Evolutionary conservation across 2,797 vertebrate genomes (phyloP).

Genomic region (Astyanax mexicanus): DNA sequence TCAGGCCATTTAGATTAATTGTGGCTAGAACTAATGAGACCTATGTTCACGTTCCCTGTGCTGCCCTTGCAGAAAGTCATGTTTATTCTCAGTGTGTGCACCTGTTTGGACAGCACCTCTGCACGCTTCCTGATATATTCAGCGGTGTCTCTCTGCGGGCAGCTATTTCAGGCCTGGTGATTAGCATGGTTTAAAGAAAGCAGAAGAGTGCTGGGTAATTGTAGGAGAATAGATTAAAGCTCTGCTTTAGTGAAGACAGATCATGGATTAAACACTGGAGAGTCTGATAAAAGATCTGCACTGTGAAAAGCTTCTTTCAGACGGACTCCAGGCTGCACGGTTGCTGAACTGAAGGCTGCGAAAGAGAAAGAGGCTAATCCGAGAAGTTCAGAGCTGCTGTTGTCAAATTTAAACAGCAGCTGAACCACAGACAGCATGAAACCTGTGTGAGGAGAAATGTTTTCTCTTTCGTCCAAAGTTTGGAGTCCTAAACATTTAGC

Average conservation of each 20-base stretch:
- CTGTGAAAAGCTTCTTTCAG: background rate
- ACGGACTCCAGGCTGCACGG: background rate
- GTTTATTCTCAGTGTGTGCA: background rate
- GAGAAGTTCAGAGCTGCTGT: background rate
- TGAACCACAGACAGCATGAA: background rate
- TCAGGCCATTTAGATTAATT: background rate
- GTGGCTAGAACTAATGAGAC: background rate
- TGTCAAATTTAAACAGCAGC: background rate
- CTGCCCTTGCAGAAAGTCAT: background rate
- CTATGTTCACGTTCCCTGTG: background rate
- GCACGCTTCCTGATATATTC: background rate
- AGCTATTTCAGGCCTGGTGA: constrained; percentile 52
- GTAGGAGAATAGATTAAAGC: constrained; percentile 47
- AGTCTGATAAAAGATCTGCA: constrained; percentile 20
- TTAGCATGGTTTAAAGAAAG: constrained; percentile 41
- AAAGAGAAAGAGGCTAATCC: background rate
- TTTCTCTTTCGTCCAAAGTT: too few species aligned
- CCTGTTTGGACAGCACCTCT: constrained; percentile 20
- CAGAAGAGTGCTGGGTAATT: constrained; percentile 36
- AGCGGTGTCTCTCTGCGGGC: constrained; percentile 27
- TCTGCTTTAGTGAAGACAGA: constrained; percentile 16
- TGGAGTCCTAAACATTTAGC: too few species aligned
- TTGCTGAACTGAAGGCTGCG: background rate
- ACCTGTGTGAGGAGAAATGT: background rate
- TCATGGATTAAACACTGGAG: constrained; percentile 5